Conservation (phyloP, 1,140 invertebrate species). For the Drosophila sproati region DNA sequence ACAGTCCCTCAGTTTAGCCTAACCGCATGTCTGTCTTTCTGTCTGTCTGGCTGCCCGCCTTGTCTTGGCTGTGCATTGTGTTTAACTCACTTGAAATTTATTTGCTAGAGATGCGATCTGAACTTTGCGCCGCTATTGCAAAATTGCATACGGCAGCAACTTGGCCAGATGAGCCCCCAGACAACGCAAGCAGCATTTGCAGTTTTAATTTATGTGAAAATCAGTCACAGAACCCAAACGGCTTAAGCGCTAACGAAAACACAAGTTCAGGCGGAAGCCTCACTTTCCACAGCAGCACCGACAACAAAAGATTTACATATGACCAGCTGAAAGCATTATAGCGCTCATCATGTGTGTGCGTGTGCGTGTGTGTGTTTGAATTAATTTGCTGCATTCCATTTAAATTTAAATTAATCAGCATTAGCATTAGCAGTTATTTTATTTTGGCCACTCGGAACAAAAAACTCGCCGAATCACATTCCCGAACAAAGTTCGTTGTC, state of each 20-base stretch:
- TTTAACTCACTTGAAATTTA: slow-evolving; percentile 69
- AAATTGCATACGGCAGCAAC: slow-evolving; percentile 32
- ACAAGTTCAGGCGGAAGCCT: slow-evolving; percentile 37
- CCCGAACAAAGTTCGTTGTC: slow-evolving; percentile 38
- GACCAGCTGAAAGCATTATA: slow-evolving; percentile 31
- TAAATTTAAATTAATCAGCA: slow-evolving; percentile 33
- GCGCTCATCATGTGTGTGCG: not conserved
- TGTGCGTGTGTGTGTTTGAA: slow-evolving; percentile 1
- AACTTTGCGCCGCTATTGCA: slow-evolving; percentile 64
- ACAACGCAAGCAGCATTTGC: slow-evolving; percentile 64
- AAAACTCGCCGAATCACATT: slow-evolving; percentile 1
- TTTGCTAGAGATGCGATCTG: slow-evolving; percentile 71
- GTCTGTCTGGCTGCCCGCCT: slow-evolving; percentile 31
- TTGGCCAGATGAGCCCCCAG: not conserved
- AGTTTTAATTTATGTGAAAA: slow-evolving; percentile 74
- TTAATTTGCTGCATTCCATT: slow-evolving; percentile 47
- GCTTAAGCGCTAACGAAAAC: slow-evolving; percentile 23
- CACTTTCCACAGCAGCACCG: slow-evolving; percentile 20
- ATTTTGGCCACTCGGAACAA: slow-evolving; percentile 17
- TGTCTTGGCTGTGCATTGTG: slow-evolving; percentile 68
- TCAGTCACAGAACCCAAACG: slow-evolving; percentile 21
- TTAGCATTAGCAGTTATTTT: slow-evolving; percentile 23
- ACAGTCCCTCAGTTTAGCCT: slow-evolving; percentile 9
- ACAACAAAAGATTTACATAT: slow-evolving; percentile 42
- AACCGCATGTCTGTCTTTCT: slow-evolving; percentile 13